Evolutionary conservation across 1,140 invertebrate species (phyloP).

Genomic region (Drosophila auraria): DNA sequence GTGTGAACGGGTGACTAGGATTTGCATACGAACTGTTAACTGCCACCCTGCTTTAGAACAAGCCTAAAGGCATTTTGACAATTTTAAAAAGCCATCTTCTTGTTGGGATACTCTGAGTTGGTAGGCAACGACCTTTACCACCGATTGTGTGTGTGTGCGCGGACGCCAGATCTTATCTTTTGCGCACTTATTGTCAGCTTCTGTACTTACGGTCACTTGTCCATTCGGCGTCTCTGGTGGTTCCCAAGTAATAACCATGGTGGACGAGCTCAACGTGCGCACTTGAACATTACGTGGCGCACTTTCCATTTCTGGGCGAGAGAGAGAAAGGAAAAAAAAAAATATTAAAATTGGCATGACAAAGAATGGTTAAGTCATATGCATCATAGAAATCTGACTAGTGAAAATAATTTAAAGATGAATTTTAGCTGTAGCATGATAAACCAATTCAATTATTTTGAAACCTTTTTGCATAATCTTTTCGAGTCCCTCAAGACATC

Average conservation of each 20-base stretch:
- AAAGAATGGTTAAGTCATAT: slow-evolving; percentile 12
- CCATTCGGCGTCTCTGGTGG: slow-evolving; percentile 98
- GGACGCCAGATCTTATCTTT: slow-evolving; percentile 33
- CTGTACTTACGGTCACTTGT: slow-evolving; percentile 94
- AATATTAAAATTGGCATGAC: slow-evolving; percentile 51
- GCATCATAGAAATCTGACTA: no score
- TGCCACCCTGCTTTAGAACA: slow-evolving; percentile 16
- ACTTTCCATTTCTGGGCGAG: slow-evolving; percentile 93
- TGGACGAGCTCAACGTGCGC: slow-evolving; percentile 95
- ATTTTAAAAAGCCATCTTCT: slow-evolving; percentile 34
- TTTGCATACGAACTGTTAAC: slow-evolving; percentile 19
- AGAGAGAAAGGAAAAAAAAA: slow-evolving; percentile 3
- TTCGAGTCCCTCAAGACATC: no score
- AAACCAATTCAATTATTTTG: no score
- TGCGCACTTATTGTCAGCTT: slow-evolving; percentile 67
- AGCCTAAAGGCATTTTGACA: slow-evolving; percentile 61
- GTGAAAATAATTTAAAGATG: no score
- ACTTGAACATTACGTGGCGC: slow-evolving; percentile 97
- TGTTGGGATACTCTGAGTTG: slow-evolving; percentile 40
- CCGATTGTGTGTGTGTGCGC: not conserved
- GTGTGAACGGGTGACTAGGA: slow-evolving; percentile 17
- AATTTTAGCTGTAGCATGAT: no score
- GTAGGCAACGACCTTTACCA: slow-evolving; percentile 1
- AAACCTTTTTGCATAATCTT: no score
- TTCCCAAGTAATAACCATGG: slow-evolving; percentile 98